These are phyloP conservation scores for Bemisia tabaci DNA, from an alignment of 1,140 invertebrate species.

Conservation along the genomic window DNA sequence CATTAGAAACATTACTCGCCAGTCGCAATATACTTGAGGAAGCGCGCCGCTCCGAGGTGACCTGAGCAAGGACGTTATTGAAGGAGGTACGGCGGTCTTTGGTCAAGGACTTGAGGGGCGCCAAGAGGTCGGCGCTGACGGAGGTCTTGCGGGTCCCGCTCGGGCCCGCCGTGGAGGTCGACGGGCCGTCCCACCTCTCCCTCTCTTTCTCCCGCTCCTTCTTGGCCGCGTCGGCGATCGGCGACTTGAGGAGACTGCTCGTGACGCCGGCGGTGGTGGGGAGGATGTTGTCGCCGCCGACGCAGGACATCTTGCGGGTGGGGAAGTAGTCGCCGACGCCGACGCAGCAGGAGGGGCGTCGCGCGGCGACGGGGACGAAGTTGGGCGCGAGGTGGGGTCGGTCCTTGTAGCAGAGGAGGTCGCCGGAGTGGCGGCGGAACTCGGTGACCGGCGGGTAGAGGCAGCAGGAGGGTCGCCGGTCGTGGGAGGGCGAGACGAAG, in stretches of 20 bases:
- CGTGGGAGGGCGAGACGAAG: conserved; percentile 15
- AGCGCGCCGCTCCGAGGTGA: conserved; percentile 22
- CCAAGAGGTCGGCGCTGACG: conserved; percentile 4
- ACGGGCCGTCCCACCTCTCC: background rate
- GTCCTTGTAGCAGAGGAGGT: conserved; percentile 22
- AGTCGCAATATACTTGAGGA: conserved; percentile 24
- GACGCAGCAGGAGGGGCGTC: conserved; percentile 13
- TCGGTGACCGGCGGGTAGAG: conserved; percentile 12
- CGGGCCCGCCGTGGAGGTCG: background rate
- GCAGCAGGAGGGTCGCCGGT: conserved; percentile 17
- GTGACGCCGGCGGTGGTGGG: conserved; percentile 4
- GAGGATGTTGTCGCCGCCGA: conserved; percentile 14
- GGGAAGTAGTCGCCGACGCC: conserved; percentile 15
- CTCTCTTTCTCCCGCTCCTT: background rate
- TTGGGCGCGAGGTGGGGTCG: conserved; percentile 24
- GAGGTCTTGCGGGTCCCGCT: background rate
- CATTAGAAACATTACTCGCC: conserved; percentile 8
- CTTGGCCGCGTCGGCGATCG: background rate
- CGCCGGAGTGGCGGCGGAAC: conserved; percentile 15
- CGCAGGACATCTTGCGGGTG: conserved; percentile 19
- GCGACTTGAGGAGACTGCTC: background rate
- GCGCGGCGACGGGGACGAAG: conserved; percentile 28
- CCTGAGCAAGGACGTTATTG: conserved; percentile 26
- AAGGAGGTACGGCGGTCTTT: conserved; percentile 22
- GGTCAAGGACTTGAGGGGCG: conserved; percentile 8